phyloP scores from a whole-genome alignment of 2,888 invertebrate species.

The Leptinotarsa peninsularis region DNA sequence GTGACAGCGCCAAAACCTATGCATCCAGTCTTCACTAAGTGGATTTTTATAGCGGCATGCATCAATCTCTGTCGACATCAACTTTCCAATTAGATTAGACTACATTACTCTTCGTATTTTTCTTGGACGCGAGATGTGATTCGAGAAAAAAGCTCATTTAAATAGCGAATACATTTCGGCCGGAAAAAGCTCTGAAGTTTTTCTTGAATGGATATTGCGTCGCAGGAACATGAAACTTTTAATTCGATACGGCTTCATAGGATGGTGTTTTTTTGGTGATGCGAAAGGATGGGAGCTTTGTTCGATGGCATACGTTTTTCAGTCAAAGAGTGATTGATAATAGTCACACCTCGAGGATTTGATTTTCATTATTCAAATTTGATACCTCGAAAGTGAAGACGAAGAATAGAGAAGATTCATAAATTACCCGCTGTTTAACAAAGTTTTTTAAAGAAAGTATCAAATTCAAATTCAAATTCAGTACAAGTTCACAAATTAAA shows the following conservation, averaged over 20 bases:
- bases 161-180: constrained; percentile 42
- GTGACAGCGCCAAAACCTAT: constrained; percentile 38
- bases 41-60: constrained; percentile 48
- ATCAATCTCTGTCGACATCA: constrained; percentile 50
- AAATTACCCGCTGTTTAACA: too few relatives aligned
- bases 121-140: constrained; percentile 41
- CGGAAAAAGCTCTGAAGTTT: constrained; percentile 17
- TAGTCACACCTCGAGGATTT: too few relatives aligned
- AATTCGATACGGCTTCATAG: background rate
- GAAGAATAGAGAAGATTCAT: too few relatives aligned
- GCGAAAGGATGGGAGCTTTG: background rate
- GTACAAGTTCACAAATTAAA: too few relatives aligned
- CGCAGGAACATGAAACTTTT: constrained; percentile 6
- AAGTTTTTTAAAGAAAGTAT: too few relatives aligned
- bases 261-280: background rate
- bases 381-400: too few relatives aligned
- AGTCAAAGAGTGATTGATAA: too few relatives aligned
- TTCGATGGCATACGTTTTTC: background rate
- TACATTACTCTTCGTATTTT: constrained; percentile 50
- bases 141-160: constrained; percentile 44
- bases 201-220: constrained; percentile 16
- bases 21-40: constrained; percentile 45
- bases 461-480: too few relatives aligned
- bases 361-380: too few relatives aligned
- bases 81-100: constrained; percentile 49